Evolutionary conservation across 2,113 vertebrate species (phyloP).

Genomic region (Caretta caretta): DNA sequence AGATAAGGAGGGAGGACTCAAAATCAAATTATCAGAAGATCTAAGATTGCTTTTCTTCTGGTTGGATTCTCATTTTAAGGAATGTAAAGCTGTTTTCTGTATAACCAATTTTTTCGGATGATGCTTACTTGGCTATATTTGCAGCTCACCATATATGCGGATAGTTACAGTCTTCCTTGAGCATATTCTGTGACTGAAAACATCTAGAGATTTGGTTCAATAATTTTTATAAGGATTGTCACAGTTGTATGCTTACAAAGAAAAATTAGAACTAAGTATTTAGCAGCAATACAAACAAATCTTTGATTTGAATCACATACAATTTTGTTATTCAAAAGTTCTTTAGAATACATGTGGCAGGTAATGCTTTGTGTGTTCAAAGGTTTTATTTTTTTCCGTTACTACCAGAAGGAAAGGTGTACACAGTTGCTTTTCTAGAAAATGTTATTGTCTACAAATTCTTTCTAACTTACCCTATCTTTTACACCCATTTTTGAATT

Average conservation of each 20-base stretch:
- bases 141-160: background rate
- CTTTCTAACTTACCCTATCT: rapidly evolving
- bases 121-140: background rate
- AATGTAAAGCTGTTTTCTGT: background rate
- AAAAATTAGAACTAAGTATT: background rate
- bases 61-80: background rate
- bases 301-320: background rate
- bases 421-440: background rate
- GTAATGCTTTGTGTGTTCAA: background rate
- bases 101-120: background rate
- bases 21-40: background rate
- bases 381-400: background rate
- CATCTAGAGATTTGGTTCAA: background rate
- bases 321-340: background rate
- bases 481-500: background rate
- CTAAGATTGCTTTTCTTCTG: background rate
- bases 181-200: background rate
- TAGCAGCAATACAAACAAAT: background rate
- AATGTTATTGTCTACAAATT: background rate
- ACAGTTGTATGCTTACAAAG: background rate
- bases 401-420: background rate
- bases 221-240: background rate
- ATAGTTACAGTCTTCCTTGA: background rate
- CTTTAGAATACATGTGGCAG: background rate
- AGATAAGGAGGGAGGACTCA: background rate